phyloP scores from a whole-genome alignment of 2,797 vertebrate genomes.

The Sandelia bainsii region DNA sequence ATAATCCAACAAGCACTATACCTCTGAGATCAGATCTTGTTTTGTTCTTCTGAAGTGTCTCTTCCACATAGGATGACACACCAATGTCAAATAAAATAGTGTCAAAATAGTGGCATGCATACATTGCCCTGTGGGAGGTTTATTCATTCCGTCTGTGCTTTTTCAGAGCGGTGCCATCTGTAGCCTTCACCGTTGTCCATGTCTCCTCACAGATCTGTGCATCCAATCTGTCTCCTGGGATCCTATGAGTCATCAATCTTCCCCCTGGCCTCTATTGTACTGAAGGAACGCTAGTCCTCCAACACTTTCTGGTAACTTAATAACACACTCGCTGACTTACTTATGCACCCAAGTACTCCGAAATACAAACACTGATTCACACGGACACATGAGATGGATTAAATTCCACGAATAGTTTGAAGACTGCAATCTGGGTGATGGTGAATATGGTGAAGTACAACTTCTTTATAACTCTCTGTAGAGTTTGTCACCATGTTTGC shows the following conservation, averaged over 20 bases:
- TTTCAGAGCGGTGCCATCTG: conserved; percentile 57
- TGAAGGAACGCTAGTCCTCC: conserved; percentile 45
- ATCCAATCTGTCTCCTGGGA: conserved; percentile 67
- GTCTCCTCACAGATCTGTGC: conserved; percentile 54
- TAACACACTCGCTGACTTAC: conserved; percentile 42
- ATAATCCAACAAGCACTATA: background rate
- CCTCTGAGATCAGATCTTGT: conserved; percentile 16
- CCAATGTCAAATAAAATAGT: conserved; percentile 53
- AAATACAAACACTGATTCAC: conserved; percentile 20
- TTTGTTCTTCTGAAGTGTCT: conserved; percentile 38
- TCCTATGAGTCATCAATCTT: conserved; percentile 71
- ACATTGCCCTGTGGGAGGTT: conserved; percentile 56
- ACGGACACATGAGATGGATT: conserved; percentile 4
- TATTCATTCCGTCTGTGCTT: conserved; percentile 21
- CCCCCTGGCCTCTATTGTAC: conserved; percentile 57
- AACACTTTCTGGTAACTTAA: conserved; percentile 59
- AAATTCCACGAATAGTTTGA: conserved; percentile 8
- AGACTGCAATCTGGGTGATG: conserved; percentile 25
- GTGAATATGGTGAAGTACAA: conserved; percentile 2
- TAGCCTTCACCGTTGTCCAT: conserved; percentile 51
- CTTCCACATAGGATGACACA: conserved; percentile 25
- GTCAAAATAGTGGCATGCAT: conserved; percentile 56
- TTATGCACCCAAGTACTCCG: conserved; percentile 26
- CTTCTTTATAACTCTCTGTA: background rate
- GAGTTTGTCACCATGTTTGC: conserved; percentile 12